phyloP scores from a whole-genome alignment of 1,140 invertebrate genomes.

The Conus betulinus region DNA sequence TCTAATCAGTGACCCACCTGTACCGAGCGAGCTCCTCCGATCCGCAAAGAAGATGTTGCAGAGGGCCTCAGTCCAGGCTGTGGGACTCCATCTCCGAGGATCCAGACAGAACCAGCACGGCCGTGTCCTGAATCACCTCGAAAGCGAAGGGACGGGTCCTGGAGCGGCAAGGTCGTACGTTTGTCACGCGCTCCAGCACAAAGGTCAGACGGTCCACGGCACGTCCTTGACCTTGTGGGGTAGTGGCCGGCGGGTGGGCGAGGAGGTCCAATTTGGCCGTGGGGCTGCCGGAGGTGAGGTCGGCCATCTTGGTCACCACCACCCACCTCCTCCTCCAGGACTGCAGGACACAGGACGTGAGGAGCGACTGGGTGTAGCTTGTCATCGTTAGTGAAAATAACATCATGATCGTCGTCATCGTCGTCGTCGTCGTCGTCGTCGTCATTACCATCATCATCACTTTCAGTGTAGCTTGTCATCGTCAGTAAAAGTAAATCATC shows the following conservation, averaged over 20 bases:
- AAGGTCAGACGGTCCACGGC: conserved; percentile 53
- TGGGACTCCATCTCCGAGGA: conserved; percentile 48
- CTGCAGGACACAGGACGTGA: conserved; percentile 34
- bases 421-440: no score
- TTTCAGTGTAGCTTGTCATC: no score
- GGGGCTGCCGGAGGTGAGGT: conserved; percentile 48
- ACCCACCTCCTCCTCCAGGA: conserved; percentile 62
- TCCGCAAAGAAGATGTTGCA: conserved; percentile 53
- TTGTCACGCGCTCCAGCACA: conserved; percentile 57
- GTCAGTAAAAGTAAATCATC: no score
- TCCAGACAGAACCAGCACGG: conserved; percentile 56
- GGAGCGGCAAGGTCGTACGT: conserved; percentile 49
- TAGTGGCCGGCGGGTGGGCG: not conserved
- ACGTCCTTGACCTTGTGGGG: conserved; percentile 1
- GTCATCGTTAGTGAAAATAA: not conserved
- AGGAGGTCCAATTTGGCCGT: conserved; percentile 58
- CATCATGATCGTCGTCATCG: not conserved
- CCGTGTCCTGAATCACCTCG: conserved; percentile 49
- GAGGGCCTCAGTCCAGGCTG: conserved; percentile 53
- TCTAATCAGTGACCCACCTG: not conserved
- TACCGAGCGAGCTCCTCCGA: not conserved
- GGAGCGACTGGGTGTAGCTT: not conserved
- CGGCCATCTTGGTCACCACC: conserved; percentile 58
- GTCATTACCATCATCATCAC: no score
- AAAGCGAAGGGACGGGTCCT: conserved; percentile 58